A percentile compares a stretch with the other conserved stretches of the same genome.
phyloP scores from a whole-genome alignment of 2,113 vertebrate genomes.

The Lota lota region DNA sequence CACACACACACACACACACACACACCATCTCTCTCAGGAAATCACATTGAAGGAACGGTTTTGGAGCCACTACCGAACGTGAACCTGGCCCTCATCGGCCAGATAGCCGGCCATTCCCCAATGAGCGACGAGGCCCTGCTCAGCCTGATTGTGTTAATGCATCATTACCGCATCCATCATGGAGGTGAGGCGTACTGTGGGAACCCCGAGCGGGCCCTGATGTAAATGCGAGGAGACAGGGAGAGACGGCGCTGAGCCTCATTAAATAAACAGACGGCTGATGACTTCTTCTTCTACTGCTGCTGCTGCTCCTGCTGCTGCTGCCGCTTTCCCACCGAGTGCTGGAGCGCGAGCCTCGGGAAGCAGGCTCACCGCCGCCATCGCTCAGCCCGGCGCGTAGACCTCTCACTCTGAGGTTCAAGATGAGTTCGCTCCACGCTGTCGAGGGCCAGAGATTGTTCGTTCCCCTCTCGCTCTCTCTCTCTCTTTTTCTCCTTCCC shows the following conservation, averaged over 20 bases:
- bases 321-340: constrained; percentile 68
- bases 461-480: neutral
- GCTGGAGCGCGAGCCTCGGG: constrained; percentile 31
- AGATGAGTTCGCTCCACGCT: constrained; percentile 56
- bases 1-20: neutral
- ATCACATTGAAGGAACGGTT: constrained; percentile 44
- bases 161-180: constrained; percentile 69
- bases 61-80: constrained; percentile 54
- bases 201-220: constrained; percentile 63
- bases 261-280: constrained; percentile 66
- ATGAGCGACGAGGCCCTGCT: constrained; percentile 66
- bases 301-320: constrained; percentile 34
- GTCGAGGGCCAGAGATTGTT: constrained; percentile 35
- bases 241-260: constrained; percentile 67
- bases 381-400: no score
- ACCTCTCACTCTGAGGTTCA: constrained; percentile 32
- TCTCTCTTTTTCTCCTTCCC: no score
- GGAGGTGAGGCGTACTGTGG: constrained; percentile 53
- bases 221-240: constrained; percentile 57
- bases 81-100: constrained; percentile 57
- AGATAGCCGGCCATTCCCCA: constrained; percentile 60
- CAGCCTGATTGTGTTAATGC: constrained; percentile 67
- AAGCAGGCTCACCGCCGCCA: no score
- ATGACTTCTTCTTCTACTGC: constrained; percentile 36
- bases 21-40: constrained; percentile 25